phyloP scores from a whole-genome alignment of 2,888 invertebrate species.

The Hyalella azteca region DNA sequence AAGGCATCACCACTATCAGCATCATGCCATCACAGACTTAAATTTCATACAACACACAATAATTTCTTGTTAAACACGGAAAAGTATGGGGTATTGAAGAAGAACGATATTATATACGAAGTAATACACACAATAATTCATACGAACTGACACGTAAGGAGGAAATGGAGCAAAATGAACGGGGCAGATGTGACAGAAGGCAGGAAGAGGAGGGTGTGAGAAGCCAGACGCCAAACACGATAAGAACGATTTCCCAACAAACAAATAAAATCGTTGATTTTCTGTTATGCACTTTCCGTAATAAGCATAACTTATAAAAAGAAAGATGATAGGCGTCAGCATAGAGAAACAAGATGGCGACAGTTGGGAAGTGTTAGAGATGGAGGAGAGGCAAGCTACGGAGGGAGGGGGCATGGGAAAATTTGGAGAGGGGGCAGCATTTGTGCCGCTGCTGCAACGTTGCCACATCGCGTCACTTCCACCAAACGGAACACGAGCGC shows the following conservation, averaged over 20 bases:
- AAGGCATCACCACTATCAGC: conserved; percentile 9
- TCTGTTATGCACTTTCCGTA: too few relatives aligned
- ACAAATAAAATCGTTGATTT: neutral
- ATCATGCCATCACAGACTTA: neutral
- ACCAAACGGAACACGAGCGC: conserved; percentile 35
- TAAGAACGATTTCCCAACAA: neutral
- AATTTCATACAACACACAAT: too few relatives aligned
- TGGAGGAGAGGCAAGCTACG: conserved; percentile 9
- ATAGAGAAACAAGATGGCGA: conserved; percentile 36
- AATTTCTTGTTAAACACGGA: too few relatives aligned
- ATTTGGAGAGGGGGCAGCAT: neutral
- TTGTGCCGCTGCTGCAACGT: conserved; percentile 29
- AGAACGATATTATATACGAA: too few relatives aligned
- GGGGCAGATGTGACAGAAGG: neutral
- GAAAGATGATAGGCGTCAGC: conserved; percentile 24
- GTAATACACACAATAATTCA: too few relatives aligned
- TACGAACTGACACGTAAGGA: neutral
- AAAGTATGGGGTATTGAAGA: too few relatives aligned
- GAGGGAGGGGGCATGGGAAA: neutral
- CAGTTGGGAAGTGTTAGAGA: conserved; percentile 32
- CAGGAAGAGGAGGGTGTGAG: neutral
- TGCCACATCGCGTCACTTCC: conserved; percentile 30
- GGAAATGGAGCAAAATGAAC: neutral
- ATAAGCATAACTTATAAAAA: neutral
- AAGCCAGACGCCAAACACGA: too few relatives aligned